phyloP scores from a whole-genome alignment of 2,888 invertebrate genomes.

The Leuctra nigra region DNA sequence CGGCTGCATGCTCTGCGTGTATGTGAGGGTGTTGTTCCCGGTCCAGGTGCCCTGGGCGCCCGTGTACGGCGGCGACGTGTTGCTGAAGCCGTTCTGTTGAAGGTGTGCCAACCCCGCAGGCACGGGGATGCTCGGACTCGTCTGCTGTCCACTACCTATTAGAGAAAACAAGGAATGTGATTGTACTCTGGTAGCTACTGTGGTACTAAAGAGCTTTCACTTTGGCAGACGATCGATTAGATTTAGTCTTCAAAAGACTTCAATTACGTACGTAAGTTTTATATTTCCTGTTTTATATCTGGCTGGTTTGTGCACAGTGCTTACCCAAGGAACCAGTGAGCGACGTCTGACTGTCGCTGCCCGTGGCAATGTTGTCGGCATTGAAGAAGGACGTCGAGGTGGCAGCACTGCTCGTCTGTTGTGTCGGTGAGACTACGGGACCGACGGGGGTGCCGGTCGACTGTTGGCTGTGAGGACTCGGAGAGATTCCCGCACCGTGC shows the following conservation, averaged over 20 bases:
- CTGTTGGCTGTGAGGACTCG: slow-evolving; percentile 26
- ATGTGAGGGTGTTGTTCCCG: slow-evolving; percentile 84
- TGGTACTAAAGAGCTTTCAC: background rate
- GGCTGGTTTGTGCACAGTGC: no score
- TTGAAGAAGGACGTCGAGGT: slow-evolving; percentile 19
- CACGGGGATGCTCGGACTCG: slow-evolving; percentile 35
- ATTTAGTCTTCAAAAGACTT: no score
- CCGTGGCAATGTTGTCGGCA: slow-evolving; percentile 17
- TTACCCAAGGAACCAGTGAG: slow-evolving; percentile 20
- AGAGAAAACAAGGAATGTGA: no score
- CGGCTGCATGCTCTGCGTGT: slow-evolving; percentile 83
- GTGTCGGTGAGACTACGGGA: slow-evolving; percentile 37
- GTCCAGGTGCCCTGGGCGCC: slow-evolving; percentile 70
- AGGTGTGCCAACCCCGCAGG: slow-evolving; percentile 35
- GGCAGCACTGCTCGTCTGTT: slow-evolving; percentile 36
- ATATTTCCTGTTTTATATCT: no score
- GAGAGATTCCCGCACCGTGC: no score
- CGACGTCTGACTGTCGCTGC: slow-evolving; percentile 11
- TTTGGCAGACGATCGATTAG: background rate
- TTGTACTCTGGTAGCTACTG: no score
- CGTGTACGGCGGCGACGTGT: slow-evolving; percentile 20
- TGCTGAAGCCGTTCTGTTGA: slow-evolving; percentile 27
- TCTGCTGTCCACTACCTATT: slow-evolving; percentile 16
- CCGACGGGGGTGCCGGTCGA: slow-evolving; percentile 16
- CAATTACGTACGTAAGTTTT: no score